phyloP scores from a whole-genome alignment of 2,888 invertebrate species.

The Eilema sororculum region DNA sequence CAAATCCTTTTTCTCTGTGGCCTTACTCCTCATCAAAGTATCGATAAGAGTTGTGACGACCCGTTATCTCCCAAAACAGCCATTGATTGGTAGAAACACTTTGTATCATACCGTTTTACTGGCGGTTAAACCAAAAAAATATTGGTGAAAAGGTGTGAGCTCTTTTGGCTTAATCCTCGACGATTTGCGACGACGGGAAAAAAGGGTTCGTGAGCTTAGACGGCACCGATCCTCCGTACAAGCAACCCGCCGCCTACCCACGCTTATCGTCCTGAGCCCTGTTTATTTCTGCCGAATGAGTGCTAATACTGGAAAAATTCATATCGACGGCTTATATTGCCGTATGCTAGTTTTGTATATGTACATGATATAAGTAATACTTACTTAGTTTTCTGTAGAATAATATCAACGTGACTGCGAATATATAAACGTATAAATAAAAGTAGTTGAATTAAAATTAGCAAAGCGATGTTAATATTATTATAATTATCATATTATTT shows the following conservation, averaged over 20 bases:
- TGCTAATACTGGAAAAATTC: slow-evolving; percentile 67
- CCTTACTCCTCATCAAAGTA: slow-evolving; percentile 62
- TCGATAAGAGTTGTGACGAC: slow-evolving; percentile 62
- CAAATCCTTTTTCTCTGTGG: slow-evolving; percentile 59
- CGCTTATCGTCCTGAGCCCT: slow-evolving; percentile 74
- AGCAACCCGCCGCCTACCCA: slow-evolving; percentile 69
- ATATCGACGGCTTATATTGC: slow-evolving; percentile 58
- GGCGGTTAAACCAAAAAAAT: slow-evolving; percentile 79
- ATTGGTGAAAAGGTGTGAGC: slow-evolving; percentile 82
- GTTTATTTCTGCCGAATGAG: slow-evolving; percentile 75
- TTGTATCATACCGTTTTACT: slow-evolving; percentile 76
- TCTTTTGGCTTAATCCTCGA: slow-evolving; percentile 80
- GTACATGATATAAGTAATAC: neutral
- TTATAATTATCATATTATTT: too few species aligned
- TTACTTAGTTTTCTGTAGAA: neutral
- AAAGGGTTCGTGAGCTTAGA: slow-evolving; percentile 80
- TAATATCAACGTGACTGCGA: neutral
- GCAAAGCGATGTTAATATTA: too few species aligned
- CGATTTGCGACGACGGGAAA: slow-evolving; percentile 84
- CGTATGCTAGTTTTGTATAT: slow-evolving; percentile 27
- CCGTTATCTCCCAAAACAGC: slow-evolving; percentile 66
- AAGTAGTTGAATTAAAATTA: too few species aligned
- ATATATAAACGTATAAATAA: neutral
- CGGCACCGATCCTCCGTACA: slow-evolving; percentile 68
- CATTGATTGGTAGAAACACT: slow-evolving; percentile 72